These are phyloP conservation scores for Corvus cornix DNA, from an alignment of 2,113 vertebrate species.

Conservation along the genomic window DNA sequence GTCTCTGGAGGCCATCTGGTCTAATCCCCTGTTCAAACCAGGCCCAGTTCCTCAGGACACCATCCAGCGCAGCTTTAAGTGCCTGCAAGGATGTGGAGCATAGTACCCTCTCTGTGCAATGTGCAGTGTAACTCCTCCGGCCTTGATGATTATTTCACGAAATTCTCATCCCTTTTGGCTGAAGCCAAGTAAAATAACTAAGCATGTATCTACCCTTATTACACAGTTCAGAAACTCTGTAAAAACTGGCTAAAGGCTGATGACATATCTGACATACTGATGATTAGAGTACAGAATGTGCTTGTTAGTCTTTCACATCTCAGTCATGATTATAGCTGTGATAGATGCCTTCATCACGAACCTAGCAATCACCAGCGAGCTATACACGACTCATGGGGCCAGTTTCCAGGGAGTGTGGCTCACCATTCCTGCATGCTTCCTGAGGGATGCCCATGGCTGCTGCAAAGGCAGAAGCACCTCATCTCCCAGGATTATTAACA, in stretches of 20 bases:
- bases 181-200: background rate
- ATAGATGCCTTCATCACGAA: background rate
- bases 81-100: background rate
- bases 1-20: background rate
- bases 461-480: background rate
- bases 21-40: background rate
- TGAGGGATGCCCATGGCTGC: background rate
- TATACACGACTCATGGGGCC: fast-evolving
- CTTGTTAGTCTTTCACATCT: background rate
- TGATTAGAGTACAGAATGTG: background rate
- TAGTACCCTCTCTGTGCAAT: fast-evolving
- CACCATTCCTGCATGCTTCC: background rate
- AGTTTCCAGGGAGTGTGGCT: background rate
- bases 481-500: background rate
- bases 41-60: background rate
- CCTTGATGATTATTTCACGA: background rate
- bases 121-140: background rate
- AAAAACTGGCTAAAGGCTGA: background rate
- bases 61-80: no score
- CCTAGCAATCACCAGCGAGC: background rate
- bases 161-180: background rate
- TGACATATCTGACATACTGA: background rate
- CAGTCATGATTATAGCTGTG: background rate
- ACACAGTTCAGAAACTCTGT: background rate
- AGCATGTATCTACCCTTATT: background rate